Evolutionary conservation across 1,140 invertebrate genomes (phyloP), one percentile per base, ranked within the genome.

Genomic region (Cyrtorhinus lividipennis): DNA sequence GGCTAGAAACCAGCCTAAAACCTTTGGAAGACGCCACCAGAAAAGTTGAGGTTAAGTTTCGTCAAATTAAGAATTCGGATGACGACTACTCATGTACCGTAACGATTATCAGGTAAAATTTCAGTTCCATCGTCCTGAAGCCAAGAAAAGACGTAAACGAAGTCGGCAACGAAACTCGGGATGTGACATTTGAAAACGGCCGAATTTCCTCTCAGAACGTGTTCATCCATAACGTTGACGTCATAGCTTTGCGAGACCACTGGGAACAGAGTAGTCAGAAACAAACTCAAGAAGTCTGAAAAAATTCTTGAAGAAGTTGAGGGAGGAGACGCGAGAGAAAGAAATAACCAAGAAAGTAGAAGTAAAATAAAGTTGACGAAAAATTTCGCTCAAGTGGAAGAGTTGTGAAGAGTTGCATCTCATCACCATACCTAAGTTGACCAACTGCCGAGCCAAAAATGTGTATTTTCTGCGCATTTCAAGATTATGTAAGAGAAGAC

Each of bases 161-260:
- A 92, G 79, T 92, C 89, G 68, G 87, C 86, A 59, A 92, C 89
- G 77, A 92, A 92, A 76, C 88, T 90, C 66, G 90, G 90, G 74
- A 93, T 88, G 77, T 91, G 87, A 79, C 90, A 93, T 80, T 91
- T 92, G 70, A 93, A 79, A 73, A 92, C 86, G 69, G 88, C 90
- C 67, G 87, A 84, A 75, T 93, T 94, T 66, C 90, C 90, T 72
- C 86, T 81, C 69, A 92, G 80, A 64, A 92, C 88, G 75, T 90
- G 87, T 76, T 92, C 89, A 73, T 92, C 89, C 84, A 91, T 89
- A 71, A 90, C 81, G 79, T 89, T 89, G 69, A 89, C 86, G 71
- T 85, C 86, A 78, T 93, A 95, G 65, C 81, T 80, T 80, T 92
- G 89, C 70, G 86, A 84, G 71, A 93, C 90, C 76, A 92, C 90